Conservation (phyloP, 53 echinoderm and acorn worm species). For the Arbacia lixula region DNA sequence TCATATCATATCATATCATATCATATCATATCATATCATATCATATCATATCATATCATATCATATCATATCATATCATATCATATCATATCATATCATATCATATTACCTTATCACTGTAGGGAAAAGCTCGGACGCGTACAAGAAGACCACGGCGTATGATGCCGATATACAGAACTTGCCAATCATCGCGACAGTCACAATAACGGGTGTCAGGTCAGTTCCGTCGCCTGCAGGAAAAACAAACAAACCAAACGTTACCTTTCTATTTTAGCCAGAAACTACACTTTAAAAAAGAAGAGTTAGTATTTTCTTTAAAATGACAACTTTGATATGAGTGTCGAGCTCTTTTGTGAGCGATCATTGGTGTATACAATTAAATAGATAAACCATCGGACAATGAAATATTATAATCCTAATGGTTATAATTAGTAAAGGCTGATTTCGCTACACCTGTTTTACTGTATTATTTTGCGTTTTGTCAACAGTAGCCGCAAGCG, state of each 20-base stretch:
- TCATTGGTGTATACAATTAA: too few relatives aligned
- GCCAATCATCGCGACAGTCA: conserved; percentile 88
- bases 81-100: neutral
- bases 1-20: neutral
- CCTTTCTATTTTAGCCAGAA: too few relatives aligned
- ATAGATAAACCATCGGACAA: too few relatives aligned
- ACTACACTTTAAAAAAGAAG: too few relatives aligned
- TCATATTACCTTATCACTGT: conserved; percentile 80
- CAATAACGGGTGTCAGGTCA: conserved; percentile 79
- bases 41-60: neutral
- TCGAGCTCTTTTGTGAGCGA: too few relatives aligned
- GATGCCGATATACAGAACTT: conserved; percentile 94
- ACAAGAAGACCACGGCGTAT: conserved; percentile 94
- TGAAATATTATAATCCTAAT: too few relatives aligned
- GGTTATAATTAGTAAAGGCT: too few relatives aligned
- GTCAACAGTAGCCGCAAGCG: too few relatives aligned
- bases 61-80: neutral
- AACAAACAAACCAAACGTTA: neutral
- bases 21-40: neutral
- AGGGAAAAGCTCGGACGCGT: conserved; percentile 89
- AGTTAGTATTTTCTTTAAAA: too few relatives aligned
- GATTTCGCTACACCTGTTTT: too few relatives aligned
- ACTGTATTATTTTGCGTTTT: too few relatives aligned
- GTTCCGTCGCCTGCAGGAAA: conserved; percentile 64
- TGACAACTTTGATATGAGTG: too few relatives aligned